Percentiles rank a stretch among this genome's conserved stretches.
Evolutionary conservation across 2,888 invertebrate genomes (phyloP).

Genomic region (Spisula solida): DNA sequence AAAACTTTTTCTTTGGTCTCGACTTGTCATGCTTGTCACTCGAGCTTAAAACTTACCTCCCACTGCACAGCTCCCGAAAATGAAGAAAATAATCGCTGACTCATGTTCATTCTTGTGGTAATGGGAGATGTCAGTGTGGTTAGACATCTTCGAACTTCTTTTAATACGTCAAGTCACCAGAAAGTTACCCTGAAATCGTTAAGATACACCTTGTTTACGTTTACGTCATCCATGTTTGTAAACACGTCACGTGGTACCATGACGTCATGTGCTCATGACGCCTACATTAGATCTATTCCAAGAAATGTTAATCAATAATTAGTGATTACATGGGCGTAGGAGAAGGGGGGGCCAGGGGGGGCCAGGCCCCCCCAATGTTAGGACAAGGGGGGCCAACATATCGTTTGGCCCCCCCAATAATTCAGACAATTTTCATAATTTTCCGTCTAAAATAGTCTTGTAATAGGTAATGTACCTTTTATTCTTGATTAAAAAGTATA

Average conservation of each 20-base stretch:
- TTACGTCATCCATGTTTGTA: constrained; percentile 24
- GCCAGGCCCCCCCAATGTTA: no score
- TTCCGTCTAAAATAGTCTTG: no score
- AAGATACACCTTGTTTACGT: constrained; percentile 12
- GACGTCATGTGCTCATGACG: constrained; percentile 30
- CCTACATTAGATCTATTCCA: background rate
- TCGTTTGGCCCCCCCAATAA: no score
- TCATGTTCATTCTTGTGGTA: constrained; percentile 52
- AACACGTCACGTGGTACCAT: background rate
- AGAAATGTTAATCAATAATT: background rate
- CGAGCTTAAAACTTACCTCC: constrained; percentile 74
- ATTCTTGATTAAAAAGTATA: no score
- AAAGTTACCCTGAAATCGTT: background rate
- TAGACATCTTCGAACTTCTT: constrained; percentile 32
- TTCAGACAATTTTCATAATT: no score
- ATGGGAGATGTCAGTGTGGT: background rate
- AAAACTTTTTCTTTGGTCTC: no score
- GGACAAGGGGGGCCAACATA: no score
- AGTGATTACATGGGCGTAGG: background rate
- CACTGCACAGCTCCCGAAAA: constrained; percentile 79
- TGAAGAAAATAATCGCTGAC: constrained; percentile 78
- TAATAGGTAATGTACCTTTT: no score
- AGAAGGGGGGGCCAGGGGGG: no score
- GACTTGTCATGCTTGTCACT: no score
- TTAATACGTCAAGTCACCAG: background rate